These are phyloP conservation scores for Poecile montanus DNA, from an alignment of 2,797 vertebrate species.

Conservation along the genomic window DNA sequence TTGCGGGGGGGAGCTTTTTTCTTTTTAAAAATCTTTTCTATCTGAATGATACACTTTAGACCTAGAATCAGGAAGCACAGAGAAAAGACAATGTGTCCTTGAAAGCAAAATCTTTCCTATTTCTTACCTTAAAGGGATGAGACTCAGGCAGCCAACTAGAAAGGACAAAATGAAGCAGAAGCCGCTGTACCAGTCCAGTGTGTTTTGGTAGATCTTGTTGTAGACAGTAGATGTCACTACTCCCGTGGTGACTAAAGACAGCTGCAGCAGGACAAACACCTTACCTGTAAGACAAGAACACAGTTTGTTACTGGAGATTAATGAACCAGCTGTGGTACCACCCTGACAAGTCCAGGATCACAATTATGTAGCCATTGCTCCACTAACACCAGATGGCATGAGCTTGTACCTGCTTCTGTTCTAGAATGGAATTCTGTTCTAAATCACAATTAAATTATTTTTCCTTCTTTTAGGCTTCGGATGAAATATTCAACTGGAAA, in stretches of 20 bases:
- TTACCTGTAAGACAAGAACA: conserved; percentile 76
- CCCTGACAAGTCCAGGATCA: not conserved
- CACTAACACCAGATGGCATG: not conserved
- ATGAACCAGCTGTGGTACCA: not conserved
- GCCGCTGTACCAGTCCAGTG: conserved; percentile 83
- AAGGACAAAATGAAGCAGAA: conserved; percentile 88
- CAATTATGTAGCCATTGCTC: not conserved
- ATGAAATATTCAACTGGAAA: not conserved
- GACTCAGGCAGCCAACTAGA: conserved; percentile 79
- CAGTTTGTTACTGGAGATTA: not conserved
- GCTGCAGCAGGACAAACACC: conserved; percentile 84
- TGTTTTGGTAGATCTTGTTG: conserved; percentile 89
- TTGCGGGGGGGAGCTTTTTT: not conserved
- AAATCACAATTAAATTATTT: not conserved
- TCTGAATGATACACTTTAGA: not conserved
- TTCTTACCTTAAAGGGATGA: conserved; percentile 88
- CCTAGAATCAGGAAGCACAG: not conserved
- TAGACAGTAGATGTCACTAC: conserved; percentile 85
- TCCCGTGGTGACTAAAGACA: conserved; percentile 82
- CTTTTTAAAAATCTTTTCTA: not conserved
- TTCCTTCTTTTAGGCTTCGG: not conserved
- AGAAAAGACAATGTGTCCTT: not conserved
- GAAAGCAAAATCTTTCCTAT: not conserved
- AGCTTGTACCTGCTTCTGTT: not conserved
- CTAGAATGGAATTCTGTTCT: not conserved